Evolutionary conservation across 2,113 vertebrate species (phyloP).

Genomic region (Glaucidium brasilianum): DNA sequence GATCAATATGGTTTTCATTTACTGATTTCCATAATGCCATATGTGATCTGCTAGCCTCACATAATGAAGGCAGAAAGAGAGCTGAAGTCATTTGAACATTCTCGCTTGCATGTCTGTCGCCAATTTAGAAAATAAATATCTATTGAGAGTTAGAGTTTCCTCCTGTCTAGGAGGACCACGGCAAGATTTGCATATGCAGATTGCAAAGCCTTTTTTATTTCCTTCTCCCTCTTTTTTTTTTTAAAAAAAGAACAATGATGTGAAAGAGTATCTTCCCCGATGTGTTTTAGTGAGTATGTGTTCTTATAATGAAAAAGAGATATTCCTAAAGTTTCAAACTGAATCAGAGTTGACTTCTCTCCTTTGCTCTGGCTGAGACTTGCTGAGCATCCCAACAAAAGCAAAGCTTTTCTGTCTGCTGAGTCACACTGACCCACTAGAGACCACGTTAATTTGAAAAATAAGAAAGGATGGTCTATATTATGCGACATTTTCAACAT

Average conservation of each 20-base stretch:
- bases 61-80: slow-evolving; percentile 77
- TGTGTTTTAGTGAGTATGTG: neutral
- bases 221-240: too few species aligned
- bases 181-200: slow-evolving; percentile 63
- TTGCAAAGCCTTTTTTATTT: neutral
- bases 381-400: neutral
- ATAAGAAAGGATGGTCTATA: neutral
- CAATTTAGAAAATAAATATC: slow-evolving; percentile 77
- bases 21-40: slow-evolving; percentile 82
- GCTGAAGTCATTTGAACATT: slow-evolving; percentile 77
- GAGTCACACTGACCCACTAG: neutral
- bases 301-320: neutral
- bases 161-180: slow-evolving; percentile 55
- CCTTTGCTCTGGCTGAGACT: neutral
- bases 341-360: neutral
- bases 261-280: neutral
- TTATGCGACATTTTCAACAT: neutral
- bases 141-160: slow-evolving; percentile 69
- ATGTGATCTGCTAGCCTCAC: slow-evolving; percentile 78
- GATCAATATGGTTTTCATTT: slow-evolving; percentile 89
- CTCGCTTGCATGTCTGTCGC: slow-evolving; percentile 72
- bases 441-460: neutral
- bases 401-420: neutral
- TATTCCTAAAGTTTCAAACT: neutral
- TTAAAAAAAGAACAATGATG: neutral